Conservation (phyloP, 2,797 vertebrate genomes). For the Falco cherrug region DNA sequence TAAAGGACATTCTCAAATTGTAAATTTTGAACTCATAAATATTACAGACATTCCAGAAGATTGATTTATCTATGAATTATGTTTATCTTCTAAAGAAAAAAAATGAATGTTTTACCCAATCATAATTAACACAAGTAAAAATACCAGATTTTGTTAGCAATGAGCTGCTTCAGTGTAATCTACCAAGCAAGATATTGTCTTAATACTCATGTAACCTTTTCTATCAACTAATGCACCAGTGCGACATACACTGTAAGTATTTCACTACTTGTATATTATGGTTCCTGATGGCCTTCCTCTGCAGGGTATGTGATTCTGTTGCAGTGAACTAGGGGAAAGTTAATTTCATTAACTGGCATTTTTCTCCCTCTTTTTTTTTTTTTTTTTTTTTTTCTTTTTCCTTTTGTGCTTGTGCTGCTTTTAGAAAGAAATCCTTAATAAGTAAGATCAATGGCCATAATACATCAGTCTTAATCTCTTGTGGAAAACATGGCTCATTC, state of each 20-base stretch:
- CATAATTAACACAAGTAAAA: not conserved
- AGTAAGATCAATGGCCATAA: not conserved
- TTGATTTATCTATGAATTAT: not conserved
- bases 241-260: not conserved
- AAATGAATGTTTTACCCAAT: not conserved
- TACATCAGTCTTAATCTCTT: not conserved
- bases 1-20: not conserved
- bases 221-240: not conserved
- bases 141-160: not conserved
- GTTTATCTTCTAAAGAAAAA: not conserved
- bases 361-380: not conserved
- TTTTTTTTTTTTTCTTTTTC: not conserved
- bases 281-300: not conserved
- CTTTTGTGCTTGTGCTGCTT: not conserved
- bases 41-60: not conserved
- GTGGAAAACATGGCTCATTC: not conserved
- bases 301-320: not conserved
- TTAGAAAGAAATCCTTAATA: not conserved
- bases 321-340: not conserved
- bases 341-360: not conserved
- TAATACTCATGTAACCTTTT: not conserved
- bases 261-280: not conserved
- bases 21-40: conserved; percentile 4
- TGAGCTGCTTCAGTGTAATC: not conserved
- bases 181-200: not conserved